Base-by-base conservation (phyloP, 2,113 vertebrate genomes). In the Eidolon helvum region DNA sequence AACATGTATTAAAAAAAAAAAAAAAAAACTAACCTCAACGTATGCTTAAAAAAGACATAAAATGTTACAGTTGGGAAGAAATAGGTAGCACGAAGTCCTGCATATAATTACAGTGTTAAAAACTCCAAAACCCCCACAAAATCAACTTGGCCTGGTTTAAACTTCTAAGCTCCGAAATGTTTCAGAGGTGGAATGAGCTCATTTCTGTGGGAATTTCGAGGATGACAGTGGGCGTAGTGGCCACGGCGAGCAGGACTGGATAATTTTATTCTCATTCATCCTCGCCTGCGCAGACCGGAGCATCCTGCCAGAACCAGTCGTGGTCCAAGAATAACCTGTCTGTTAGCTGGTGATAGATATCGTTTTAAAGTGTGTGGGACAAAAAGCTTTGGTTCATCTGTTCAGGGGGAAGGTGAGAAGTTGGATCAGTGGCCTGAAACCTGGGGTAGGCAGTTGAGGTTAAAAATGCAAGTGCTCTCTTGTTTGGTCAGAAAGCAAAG, bases 41-140 rank as follows among this genome's bases (percentile, higher is more conserved):
- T 98, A 95, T 1, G 28, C 1, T 93, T 98, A 95, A 98, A 98
- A 98, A 98, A 98, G 96, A 96, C 26, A 93, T 98, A 97, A 98
- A 98, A 98, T 88, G 87, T 94, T 96, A 59, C 85, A 98, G 96
- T 63, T 89, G 0, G 0, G 92, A 24, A 22, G 98, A 98, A 98
- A 96, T 96, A 89, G 90, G 95, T 97, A 98, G 98, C 96, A 97
- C 26, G 86, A 84, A 97, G 97, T 97, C 92, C 95, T 94, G 85
- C 50, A 4, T 92, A 18, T 98, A 98, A 98, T 98, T 98, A 95
- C 24, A 94, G 97, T 79, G 87, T 0, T 0, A 28, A 98, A 95
- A 91, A 80, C 30, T 57, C 95, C 75, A 97, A 93, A 98, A 97
- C 15, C 16, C 38, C 90, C 84, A 30, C 75, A 79, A 94, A 97